These are phyloP conservation scores for Hydriomena furcata DNA, from an alignment of 2,888 invertebrate species.

Conservation along the genomic window DNA sequence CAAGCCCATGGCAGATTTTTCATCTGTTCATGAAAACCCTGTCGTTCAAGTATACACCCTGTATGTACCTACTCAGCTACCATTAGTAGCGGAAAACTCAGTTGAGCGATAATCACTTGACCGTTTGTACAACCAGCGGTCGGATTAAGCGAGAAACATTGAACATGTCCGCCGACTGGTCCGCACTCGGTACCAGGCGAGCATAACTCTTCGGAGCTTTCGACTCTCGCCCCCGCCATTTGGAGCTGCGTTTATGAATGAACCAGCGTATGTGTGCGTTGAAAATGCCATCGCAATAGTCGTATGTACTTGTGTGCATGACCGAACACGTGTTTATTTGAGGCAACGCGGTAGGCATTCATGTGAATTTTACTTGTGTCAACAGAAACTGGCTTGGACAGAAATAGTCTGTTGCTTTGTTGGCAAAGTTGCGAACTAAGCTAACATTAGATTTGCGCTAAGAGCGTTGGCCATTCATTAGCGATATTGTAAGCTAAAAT, in stretches of 20 bases:
- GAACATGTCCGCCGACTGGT: constrained; percentile 75
- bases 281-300: constrained; percentile 36
- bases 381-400: constrained; percentile 71
- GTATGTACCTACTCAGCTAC: too few relatives aligned
- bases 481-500: constrained; percentile 10
- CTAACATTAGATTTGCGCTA: constrained; percentile 30
- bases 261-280: constrained; percentile 59
- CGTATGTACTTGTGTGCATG: constrained; percentile 47
- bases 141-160: constrained; percentile 47
- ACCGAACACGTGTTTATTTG: constrained; percentile 73
- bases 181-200: constrained; percentile 67
- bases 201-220: constrained; percentile 51
- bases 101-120: background rate
- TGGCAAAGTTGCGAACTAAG: constrained; percentile 61
- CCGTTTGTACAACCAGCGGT: constrained; percentile 33
- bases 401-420: constrained; percentile 75
- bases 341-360: constrained; percentile 75
- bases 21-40: too few relatives aligned
- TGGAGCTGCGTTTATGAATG: constrained; percentile 64
- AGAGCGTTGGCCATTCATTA: constrained; percentile 25
- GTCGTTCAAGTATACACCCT: too few relatives aligned
- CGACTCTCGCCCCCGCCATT: constrained; percentile 67
- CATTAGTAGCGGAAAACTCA: background rate
- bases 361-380: constrained; percentile 80
- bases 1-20: too few relatives aligned